A percentile compares a stretch with the other conserved stretches of the same genome.
Conservation (phyloP, 2,113 vertebrate species). For the Galbula dea region DNA sequence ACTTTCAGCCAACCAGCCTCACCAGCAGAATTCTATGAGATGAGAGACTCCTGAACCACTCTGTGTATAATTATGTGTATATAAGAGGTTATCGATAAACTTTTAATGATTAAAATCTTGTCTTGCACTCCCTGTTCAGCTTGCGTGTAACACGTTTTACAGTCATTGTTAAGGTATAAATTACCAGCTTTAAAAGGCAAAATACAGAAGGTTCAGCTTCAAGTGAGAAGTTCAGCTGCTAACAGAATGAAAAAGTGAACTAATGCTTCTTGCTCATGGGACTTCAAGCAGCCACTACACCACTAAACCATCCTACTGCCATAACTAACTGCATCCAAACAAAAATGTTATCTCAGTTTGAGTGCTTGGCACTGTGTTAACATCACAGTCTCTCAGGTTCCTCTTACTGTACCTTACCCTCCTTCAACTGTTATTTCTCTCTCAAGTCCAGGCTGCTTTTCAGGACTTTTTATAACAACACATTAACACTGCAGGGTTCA, state of each 20-base stretch:
- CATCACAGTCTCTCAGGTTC: too few species aligned
- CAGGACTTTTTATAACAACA: background rate
- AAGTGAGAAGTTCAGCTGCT: background rate
- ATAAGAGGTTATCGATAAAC: slow-evolving; percentile 78
- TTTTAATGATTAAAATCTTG: slow-evolving; percentile 69
- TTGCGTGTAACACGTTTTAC: background rate
- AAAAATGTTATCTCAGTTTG: background rate
- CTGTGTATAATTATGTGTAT: slow-evolving; percentile 78
- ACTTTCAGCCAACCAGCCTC: background rate
- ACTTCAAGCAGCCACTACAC: background rate
- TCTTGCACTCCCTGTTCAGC: slow-evolving; percentile 34
- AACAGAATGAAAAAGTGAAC: background rate
- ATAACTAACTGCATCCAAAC: background rate
- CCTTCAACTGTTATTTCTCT: background rate
- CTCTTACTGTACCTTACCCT: background rate
- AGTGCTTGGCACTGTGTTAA: background rate
- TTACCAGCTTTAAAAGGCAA: background rate
- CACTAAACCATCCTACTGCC: background rate
- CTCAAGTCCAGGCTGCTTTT: background rate
- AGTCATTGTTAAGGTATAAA: rapidly evolving
- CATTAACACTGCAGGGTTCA: background rate
- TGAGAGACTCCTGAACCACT: slow-evolving; percentile 57
- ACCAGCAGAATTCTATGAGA: slow-evolving; percentile 40
- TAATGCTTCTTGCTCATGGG: background rate
- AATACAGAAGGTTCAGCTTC: background rate